These are phyloP conservation scores for Aquatica leii DNA, from an alignment of 2,888 invertebrate genomes.

Conservation along the genomic window DNA sequence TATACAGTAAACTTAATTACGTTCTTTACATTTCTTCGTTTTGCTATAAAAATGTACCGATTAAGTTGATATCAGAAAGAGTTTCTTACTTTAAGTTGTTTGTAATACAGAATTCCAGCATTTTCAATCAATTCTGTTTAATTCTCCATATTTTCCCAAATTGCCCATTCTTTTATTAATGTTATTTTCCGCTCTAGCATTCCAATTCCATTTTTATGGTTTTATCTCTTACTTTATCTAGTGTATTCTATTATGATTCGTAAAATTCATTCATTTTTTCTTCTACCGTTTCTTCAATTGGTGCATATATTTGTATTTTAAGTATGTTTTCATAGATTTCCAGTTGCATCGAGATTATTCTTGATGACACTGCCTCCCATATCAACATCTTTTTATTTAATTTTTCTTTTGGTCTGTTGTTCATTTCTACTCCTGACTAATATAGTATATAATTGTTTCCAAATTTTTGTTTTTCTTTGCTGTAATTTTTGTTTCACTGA, in stretches of 20 bases:
- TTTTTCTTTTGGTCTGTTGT: not conserved
- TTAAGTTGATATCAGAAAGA: not conserved
- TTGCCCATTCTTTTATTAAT: not conserved
- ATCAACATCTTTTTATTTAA: not conserved
- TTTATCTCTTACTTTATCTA: not conserved
- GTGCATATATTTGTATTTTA: not conserved
- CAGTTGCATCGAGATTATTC: too few species aligned
- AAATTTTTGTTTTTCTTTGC: not conserved
- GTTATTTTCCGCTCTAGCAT: too few species aligned
- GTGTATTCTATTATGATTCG: not conserved
- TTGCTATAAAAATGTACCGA: not conserved
- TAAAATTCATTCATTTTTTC: too few species aligned
- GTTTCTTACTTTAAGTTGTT: not conserved
- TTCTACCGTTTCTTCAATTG: not conserved
- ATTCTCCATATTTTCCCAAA: not conserved
- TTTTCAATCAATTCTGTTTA: not conserved
- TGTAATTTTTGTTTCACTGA: too few species aligned
- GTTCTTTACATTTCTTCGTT: not conserved
- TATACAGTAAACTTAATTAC: not conserved
- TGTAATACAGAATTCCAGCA: too few species aligned
- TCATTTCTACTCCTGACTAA: not conserved
- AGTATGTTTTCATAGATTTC: not conserved
- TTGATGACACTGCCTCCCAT: too few species aligned
- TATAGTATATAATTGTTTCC: not conserved
- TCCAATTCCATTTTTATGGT: not conserved